These are phyloP conservation scores for Cryptocheilus praepositus DNA, from an alignment of 2,888 invertebrate genomes.

Conservation along the genomic window DNA sequence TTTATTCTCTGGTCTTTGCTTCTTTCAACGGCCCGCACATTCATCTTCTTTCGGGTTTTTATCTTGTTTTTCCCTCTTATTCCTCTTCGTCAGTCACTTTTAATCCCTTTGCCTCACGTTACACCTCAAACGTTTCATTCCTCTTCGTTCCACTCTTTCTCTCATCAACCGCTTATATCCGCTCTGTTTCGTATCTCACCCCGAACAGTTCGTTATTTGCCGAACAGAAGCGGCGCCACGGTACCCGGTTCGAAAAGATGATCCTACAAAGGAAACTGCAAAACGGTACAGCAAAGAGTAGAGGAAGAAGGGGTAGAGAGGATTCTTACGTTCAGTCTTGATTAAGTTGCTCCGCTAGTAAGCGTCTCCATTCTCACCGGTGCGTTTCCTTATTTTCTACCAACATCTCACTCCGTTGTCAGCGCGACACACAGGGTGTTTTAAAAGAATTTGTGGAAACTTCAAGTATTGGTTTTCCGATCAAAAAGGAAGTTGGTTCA, in stretches of 20 bases:
- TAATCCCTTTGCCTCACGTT: too few species aligned
- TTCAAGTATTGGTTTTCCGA: too few species aligned
- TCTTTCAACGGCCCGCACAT: too few species aligned
- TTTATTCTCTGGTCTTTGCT: too few species aligned
- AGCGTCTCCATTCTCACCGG: neutral
- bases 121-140: too few species aligned
- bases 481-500: too few species aligned
- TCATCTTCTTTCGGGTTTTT: neutral
- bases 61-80: neutral
- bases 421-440: neutral
- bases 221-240: neutral
- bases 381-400: constrained; percentile 11
- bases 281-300: constrained; percentile 20
- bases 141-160: neutral
- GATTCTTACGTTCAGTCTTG: constrained; percentile 43
- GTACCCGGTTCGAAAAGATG: constrained; percentile 11
- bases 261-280: neutral
- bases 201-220: constrained; percentile 45
- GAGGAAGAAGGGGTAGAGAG: constrained; percentile 4
- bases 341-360: constrained; percentile 37
- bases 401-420: neutral
- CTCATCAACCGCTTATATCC: neutral
- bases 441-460: too few species aligned
- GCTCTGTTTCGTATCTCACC: neutral
- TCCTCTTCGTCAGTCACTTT: neutral